A percentile compares a stretch with the other conserved stretches of the same genome.
Evolutionary conservation across 2,113 vertebrate species (phyloP).

Genomic region (Ciconia maguari): DNA sequence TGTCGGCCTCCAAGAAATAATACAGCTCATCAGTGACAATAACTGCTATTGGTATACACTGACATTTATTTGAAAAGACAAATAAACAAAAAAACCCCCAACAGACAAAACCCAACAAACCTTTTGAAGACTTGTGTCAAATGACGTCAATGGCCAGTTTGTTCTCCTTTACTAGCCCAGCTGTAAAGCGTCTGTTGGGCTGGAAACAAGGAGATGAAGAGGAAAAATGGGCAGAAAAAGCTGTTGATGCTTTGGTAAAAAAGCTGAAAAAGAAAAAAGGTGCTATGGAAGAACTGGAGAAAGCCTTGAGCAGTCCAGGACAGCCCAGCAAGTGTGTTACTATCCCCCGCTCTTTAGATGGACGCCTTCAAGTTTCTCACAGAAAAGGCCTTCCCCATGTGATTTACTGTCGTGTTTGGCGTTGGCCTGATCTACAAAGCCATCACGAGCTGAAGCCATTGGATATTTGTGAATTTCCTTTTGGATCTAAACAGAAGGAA

Average conservation of each 20-base stretch:
- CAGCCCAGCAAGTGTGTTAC: constrained; percentile 98
- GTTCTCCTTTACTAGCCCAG: constrained; percentile 99
- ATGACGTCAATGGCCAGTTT: constrained; percentile 97
- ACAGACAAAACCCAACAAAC: background rate
- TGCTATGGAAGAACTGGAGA: constrained; percentile 98
- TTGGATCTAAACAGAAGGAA: constrained; percentile 99
- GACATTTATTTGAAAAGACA: constrained; percentile 44
- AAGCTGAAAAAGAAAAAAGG: constrained; percentile 99
- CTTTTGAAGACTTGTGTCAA: constrained; percentile 76
- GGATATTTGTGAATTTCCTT: constrained; percentile 98
- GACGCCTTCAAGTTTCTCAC: constrained; percentile 95
- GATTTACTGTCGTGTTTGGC: constrained; percentile 98
- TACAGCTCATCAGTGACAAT: background rate
- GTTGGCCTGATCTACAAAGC: constrained; percentile 98
- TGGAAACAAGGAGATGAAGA: constrained; percentile 99
- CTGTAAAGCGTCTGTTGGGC: constrained; percentile 95
- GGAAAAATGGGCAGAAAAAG: constrained; percentile 99
- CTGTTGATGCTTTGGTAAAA: constrained; percentile 96
- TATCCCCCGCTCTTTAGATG: constrained; percentile 94
- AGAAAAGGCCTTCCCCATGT: constrained; percentile 97
- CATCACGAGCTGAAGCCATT: constrained; percentile 97
- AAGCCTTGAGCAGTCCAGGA: constrained; percentile 95
- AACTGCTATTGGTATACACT: background rate
- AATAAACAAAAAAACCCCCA: background rate
- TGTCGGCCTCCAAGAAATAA: constrained; percentile 15